Percentiles rank a stretch among this genome's conserved stretches.
These are phyloP conservation scores for Orchesellides sinensis DNA, from an alignment of 2,888 invertebrate genomes.

Conservation along the genomic window DNA sequence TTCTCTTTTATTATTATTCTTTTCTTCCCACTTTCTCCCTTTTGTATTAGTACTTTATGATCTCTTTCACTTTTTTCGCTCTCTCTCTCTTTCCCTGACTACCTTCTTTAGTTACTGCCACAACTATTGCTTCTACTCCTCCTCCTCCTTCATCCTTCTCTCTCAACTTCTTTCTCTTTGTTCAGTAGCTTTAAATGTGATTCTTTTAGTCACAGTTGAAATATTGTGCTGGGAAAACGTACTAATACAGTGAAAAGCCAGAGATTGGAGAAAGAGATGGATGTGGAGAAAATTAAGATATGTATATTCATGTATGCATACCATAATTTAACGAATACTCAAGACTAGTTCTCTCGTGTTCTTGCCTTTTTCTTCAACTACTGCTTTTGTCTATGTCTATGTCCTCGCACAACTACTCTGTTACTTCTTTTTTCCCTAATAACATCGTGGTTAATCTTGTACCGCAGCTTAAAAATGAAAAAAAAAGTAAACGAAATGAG, in stretches of 20 bases:
- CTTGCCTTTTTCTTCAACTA: conserved; percentile 5
- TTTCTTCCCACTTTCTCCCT: conserved; percentile 40
- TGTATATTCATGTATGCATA: conserved; percentile 55
- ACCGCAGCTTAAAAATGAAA: conserved; percentile 8
- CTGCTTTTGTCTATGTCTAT: neutral
- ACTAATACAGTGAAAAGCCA: neutral
- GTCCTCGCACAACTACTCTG: conserved; percentile 6
- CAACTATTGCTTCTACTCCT: conserved; percentile 3
- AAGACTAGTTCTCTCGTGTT: conserved; percentile 16
- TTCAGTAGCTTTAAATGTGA: conserved; percentile 20
- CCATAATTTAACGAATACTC: conserved; percentile 50
- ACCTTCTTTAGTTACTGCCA: neutral
- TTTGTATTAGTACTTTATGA: conserved; percentile 55
- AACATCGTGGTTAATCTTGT: conserved; percentile 47
- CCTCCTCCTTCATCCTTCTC: conserved; percentile 17
- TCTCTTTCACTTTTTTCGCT: conserved; percentile 35
- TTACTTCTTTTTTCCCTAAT: conserved; percentile 21
- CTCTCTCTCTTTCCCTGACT: neutral
- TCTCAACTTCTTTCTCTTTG: neutral
- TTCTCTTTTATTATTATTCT: conserved; percentile 45
- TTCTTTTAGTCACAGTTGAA: conserved; percentile 45
- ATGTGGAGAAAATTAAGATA: conserved; percentile 12
- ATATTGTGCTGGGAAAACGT: conserved; percentile 15
- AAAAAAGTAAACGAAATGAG: conserved; percentile 20
- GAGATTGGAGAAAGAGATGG: conserved; percentile 1